Percentiles rank a stretch among this genome's conserved stretches.
phyloP scores from a whole-genome alignment of 92 coral and sea anemone species.

The Siderastrea radians region DNA sequence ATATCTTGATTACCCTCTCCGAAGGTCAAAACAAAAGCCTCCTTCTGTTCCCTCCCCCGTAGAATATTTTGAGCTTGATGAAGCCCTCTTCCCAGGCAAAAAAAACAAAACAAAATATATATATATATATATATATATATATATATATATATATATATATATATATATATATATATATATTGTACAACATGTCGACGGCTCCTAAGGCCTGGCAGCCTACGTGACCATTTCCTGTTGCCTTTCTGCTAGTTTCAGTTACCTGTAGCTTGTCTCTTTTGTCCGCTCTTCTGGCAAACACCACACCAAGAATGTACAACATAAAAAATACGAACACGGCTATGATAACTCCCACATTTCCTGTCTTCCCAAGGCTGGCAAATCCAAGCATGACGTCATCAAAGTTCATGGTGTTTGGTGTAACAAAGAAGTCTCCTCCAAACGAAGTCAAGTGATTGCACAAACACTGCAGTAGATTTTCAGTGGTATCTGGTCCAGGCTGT shows the following conservation, averaged over 20 bases:
- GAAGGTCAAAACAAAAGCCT: no score
- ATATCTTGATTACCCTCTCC: no score
- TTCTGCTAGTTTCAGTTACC: constrained; percentile 49
- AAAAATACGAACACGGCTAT: constrained; percentile 78
- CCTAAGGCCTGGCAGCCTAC: no score
- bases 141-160: no score
- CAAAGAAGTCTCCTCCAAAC: constrained; percentile 85
- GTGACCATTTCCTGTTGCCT: no score
- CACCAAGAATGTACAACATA: constrained; percentile 74
- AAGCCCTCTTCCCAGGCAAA: no score
- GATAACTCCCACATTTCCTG: constrained; percentile 84
- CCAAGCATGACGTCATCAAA: constrained; percentile 77
- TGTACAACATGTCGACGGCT: no score
- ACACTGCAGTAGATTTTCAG: constrained; percentile 71
- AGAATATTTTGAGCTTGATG: no score
- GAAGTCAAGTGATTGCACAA: constrained; percentile 92
- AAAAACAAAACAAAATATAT: no score
- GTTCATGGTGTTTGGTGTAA: constrained; percentile 86
- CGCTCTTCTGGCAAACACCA: constrained; percentile 78
- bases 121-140: no score
- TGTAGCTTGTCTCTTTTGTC: constrained; percentile 69
- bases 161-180: no score
- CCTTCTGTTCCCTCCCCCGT: no score
- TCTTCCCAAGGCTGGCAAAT: constrained; percentile 71
- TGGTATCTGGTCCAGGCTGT: constrained; percentile 89